Evolutionary conservation across 2,888 invertebrate genomes (phyloP).

Genomic region (Ormyrus nitidulus): DNA sequence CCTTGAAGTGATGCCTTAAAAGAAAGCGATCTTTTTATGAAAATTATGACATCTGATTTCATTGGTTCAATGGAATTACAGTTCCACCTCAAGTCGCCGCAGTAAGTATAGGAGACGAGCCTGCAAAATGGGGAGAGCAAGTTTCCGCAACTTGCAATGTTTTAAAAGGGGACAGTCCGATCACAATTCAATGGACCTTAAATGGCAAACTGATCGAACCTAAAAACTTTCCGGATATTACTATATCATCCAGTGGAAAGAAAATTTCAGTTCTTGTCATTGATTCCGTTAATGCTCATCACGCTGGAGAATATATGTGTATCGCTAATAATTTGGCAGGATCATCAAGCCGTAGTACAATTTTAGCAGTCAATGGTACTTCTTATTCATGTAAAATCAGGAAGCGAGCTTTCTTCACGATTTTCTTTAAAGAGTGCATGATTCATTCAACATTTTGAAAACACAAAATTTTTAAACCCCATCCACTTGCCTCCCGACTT

Average conservation of each 20-base stretch:
- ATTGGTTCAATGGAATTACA: conserved; percentile 33
- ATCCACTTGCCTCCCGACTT: too few species aligned
- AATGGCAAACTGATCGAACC: conserved; percentile 79
- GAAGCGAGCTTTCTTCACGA: too few species aligned
- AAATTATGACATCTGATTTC: neutral
- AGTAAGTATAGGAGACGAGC: conserved; percentile 83
- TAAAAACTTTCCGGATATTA: conserved; percentile 72
- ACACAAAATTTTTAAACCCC: too few species aligned
- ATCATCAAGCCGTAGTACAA: conserved; percentile 75
- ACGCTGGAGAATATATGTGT: conserved; percentile 80
- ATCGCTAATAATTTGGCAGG: conserved; percentile 78
- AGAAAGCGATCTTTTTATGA: too few species aligned
- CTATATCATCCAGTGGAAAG: conserved; percentile 77
- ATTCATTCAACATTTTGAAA: too few species aligned
- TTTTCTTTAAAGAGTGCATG: too few species aligned
- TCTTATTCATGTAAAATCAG: conserved; percentile 31
- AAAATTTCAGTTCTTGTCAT: conserved; percentile 77
- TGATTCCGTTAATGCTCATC: conserved; percentile 76
- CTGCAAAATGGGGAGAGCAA: conserved; percentile 83
- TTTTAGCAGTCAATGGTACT: conserved; percentile 78
- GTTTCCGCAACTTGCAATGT: conserved; percentile 83
- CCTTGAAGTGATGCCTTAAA: neutral
- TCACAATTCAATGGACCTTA: conserved; percentile 85
- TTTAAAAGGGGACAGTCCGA: conserved; percentile 85
- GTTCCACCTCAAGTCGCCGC: conserved; percentile 83